These are phyloP conservation scores for Perca fluviatilis DNA, from an alignment of 2,113 vertebrate species.

Conservation along the genomic window DNA sequence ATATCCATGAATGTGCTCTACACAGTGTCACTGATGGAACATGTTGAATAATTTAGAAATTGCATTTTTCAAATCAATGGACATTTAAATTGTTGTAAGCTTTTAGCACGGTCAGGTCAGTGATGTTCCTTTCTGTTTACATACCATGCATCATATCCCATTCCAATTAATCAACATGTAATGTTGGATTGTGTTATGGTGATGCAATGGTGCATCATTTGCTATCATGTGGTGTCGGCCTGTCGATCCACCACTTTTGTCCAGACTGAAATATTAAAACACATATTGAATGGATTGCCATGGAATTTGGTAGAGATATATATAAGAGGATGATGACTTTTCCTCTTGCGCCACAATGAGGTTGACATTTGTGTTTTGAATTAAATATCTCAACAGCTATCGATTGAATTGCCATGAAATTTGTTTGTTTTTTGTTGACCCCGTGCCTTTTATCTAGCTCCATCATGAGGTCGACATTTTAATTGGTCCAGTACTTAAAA, in stretches of 20 bases:
- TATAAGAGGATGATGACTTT: too few species aligned
- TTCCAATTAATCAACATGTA: background rate
- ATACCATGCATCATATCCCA: background rate
- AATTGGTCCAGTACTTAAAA: background rate
- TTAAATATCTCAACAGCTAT: too few species aligned
- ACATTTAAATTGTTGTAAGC: slow-evolving; percentile 22
- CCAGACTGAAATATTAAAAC: background rate
- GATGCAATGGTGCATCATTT: background rate
- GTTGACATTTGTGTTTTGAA: too few species aligned
- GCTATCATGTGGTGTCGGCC: background rate
- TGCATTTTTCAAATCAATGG: slow-evolving; percentile 45
- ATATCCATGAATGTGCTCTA: slow-evolving; percentile 11
- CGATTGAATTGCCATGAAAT: background rate
- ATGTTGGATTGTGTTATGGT: background rate
- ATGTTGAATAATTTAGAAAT: slow-evolving; percentile 59
- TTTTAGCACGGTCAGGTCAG: slow-evolving; percentile 11
- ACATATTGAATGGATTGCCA: background rate
- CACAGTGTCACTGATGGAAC: slow-evolving; percentile 39
- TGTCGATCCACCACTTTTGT: background rate
- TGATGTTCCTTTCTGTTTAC: slow-evolving; percentile 11
- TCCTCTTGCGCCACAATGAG: too few species aligned
- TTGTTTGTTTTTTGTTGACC: too few species aligned
- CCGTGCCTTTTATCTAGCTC: background rate
- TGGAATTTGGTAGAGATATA: background rate
- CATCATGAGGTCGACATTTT: background rate